Conservation (phyloP, 1,140 invertebrate genomes). For the Oscheius sp. region DNA sequence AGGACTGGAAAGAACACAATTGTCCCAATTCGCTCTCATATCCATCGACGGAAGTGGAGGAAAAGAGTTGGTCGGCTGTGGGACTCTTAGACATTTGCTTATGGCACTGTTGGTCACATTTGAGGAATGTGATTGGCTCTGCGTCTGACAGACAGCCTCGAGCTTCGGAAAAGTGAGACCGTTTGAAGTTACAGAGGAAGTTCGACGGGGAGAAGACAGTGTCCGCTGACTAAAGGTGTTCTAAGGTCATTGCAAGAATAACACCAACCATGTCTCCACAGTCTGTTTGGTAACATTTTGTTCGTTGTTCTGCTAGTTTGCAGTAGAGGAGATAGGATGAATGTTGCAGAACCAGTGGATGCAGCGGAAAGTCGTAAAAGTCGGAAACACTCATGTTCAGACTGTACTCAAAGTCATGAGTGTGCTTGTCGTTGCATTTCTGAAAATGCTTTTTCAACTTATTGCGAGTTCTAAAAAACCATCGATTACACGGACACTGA, state of each 20-base stretch:
- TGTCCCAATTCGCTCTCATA: slow-evolving; percentile 54
- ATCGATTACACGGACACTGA: too few relatives aligned
- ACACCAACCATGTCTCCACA: slow-evolving; percentile 50
- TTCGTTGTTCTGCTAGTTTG: slow-evolving; percentile 55
- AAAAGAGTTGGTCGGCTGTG: slow-evolving; percentile 1
- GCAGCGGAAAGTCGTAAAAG: slow-evolving; percentile 60
- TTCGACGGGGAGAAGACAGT: slow-evolving; percentile 60
- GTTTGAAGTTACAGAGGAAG: slow-evolving; percentile 59
- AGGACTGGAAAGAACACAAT: slow-evolving; percentile 56
- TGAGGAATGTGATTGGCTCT: slow-evolving; percentile 57
- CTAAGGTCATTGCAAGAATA: neutral
- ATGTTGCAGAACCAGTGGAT: slow-evolving; percentile 54
- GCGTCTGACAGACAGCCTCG: slow-evolving; percentile 53
- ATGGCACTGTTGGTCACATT: slow-evolving; percentile 58
- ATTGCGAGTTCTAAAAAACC: too few relatives aligned
- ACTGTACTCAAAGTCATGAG: slow-evolving; percentile 46
- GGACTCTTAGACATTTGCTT: slow-evolving; percentile 1
- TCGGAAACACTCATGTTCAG: slow-evolving; percentile 51
- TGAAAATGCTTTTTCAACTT: slow-evolving; percentile 35
- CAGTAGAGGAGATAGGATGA: slow-evolving; percentile 50
- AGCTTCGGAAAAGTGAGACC: slow-evolving; percentile 42
- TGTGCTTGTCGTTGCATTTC: slow-evolving; percentile 56
- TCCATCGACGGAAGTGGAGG: slow-evolving; percentile 47
- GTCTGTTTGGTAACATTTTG: slow-evolving; percentile 54
- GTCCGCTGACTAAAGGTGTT: slow-evolving; percentile 48